Conservation (phyloP, 1,140 invertebrate genomes). For the Stegodyphus mimosarum region DNA sequence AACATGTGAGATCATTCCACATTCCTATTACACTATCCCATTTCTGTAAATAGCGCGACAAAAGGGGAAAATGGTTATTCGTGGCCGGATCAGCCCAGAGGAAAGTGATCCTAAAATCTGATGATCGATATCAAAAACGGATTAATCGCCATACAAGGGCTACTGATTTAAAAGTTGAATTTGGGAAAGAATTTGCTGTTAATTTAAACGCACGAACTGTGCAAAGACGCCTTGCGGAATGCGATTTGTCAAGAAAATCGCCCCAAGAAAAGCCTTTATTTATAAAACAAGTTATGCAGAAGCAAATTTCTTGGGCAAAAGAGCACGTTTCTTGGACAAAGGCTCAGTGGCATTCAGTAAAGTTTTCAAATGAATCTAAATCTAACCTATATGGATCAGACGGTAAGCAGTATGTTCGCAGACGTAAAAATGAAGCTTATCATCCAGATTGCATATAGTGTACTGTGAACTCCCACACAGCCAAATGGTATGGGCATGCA, state of each 20-base stretch:
- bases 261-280: neutral
- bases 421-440: neutral
- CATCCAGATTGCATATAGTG: neutral
- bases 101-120: too few species aligned
- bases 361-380: neutral
- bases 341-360: neutral
- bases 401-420: neutral
- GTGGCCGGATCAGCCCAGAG: too few species aligned
- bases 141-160: too few species aligned
- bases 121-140: too few species aligned
- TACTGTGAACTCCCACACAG: neutral
- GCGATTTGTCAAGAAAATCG: neutral
- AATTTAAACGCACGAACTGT: neutral
- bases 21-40: too few species aligned
- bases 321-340: conserved; percentile 5
- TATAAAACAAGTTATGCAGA: conserved; percentile 5
- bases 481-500: neutral
- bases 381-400: neutral
- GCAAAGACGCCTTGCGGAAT: neutral
- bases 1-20: too few species aligned
- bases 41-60: too few species aligned
- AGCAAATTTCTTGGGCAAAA: neutral
- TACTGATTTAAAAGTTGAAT: neutral
- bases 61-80: too few species aligned
- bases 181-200: neutral